phyloP scores from a whole-genome alignment of 1,140 invertebrate species.

The Macrobrachium rosenbergii region DNA sequence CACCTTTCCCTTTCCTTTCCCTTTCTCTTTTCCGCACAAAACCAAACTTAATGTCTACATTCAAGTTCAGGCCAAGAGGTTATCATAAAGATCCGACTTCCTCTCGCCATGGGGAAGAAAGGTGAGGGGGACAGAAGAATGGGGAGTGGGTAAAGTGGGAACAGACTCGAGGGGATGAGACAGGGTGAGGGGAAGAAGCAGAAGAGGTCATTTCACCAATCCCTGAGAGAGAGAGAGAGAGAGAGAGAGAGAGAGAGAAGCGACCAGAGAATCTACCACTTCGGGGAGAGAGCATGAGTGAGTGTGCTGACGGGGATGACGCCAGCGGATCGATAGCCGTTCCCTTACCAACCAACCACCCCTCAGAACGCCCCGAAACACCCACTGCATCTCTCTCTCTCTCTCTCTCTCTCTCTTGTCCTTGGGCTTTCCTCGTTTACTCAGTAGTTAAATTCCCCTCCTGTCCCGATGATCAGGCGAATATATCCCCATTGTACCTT shows the following conservation, averaged over 20 bases:
- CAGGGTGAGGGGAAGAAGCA: not conserved
- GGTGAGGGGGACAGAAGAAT: slow-evolving; percentile 5
- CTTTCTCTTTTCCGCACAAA: too few relatives aligned
- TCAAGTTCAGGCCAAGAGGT: too few relatives aligned
- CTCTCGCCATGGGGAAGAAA: not conserved
- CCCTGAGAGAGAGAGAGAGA: slow-evolving; percentile 5
- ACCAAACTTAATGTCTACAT: too few relatives aligned
- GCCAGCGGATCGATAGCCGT: not conserved
- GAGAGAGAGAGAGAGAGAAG: not conserved
- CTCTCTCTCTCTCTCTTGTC: not conserved
- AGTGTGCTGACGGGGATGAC: not conserved
- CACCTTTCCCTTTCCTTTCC: too few relatives aligned
- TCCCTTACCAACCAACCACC: too few relatives aligned
- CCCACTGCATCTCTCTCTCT: not conserved
- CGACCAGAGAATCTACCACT: not conserved
- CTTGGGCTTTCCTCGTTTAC: not conserved
- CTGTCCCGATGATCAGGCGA: not conserved
- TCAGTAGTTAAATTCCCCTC: not conserved
- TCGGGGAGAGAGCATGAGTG: not conserved
- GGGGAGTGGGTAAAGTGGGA: not conserved
- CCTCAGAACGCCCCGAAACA: not conserved
- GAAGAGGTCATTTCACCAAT: not conserved
- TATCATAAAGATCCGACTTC: too few relatives aligned
- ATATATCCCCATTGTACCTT: not conserved
- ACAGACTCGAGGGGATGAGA: too few relatives aligned